Evolutionary conservation across 2,113 vertebrate species (phyloP), one percentile per base, ranked within the genome.

Genomic region (Cinclus cinclus): DNA sequence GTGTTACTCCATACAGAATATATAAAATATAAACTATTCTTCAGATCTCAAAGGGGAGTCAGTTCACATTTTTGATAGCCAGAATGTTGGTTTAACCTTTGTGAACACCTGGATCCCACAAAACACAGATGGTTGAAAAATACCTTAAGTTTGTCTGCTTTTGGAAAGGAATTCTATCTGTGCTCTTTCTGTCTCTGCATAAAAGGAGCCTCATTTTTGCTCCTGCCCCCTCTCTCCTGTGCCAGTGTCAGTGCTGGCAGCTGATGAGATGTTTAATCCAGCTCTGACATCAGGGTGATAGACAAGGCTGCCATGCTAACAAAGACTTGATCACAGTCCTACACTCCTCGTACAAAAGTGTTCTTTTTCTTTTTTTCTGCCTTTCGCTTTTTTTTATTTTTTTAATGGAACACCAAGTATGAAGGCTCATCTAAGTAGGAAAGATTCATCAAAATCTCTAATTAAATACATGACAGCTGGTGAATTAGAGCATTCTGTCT

Each of bases 381-480:
- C 39, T 50, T 47, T 4, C 12, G 3, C 21, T 28, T 76, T 69
- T 35, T 35, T 69, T 69, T 49, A 49, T 41, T 63, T 83, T 83
- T 46, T 25, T 0, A 59, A 69, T 82, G 77, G 68, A 89, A 44
- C 63, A 73, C 49, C 27, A 81, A 93, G 53, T 49, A 70, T 90
- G 92, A 95, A 96, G 69, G 65, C 93, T 78, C 73, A 53, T 94
- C 94, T 96, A 93, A 96, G 97, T 85, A 96, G 95, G 78, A 90
- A 96, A 97, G 97, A 97, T 96, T 97, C 96, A 94, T 98, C 93
- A 96, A 90, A 97, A 97, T 97, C 97, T 98, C 97, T 98, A 98
- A 98, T 98, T 98, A 98, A 98, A 97, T 97, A 98, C 97, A 97
- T 94, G 96, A 96, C 98, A 98, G 98, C 97, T 98, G 97, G 96